Evolutionary conservation across 1,140 invertebrate genomes (phyloP).

Genomic region (Lanistes nyassanus): DNA sequence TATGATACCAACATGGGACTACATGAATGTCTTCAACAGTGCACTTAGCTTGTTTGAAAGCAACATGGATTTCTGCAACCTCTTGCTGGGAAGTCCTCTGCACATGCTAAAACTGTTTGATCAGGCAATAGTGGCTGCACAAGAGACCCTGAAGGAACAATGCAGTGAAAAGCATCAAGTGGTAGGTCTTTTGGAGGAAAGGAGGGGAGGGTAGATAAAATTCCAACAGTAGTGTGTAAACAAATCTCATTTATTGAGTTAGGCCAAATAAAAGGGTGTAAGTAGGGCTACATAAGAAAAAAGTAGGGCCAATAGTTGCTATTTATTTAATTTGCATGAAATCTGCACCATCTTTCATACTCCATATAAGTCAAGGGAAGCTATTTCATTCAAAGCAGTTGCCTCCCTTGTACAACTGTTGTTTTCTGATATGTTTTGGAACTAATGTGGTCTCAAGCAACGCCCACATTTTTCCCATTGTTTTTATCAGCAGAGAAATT

Average conservation of each 20-base stretch:
- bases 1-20: too few relatives aligned
- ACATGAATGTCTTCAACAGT: slow-evolving; percentile 67
- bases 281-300: neutral
- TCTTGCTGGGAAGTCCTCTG: slow-evolving; percentile 71
- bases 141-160: slow-evolving; percentile 59
- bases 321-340: slow-evolving; percentile 2
- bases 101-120: slow-evolving; percentile 74
- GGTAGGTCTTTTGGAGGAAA: slow-evolving; percentile 29
- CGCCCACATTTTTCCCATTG: too few relatives aligned
- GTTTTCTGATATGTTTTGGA: too few relatives aligned
- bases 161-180: slow-evolving; percentile 21
- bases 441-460: too few relatives aligned
- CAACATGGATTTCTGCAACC: slow-evolving; percentile 70
- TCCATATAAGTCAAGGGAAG: too few relatives aligned
- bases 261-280: neutral
- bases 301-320: neutral
- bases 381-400: too few relatives aligned
- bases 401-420: too few relatives aligned
- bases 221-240: neutral
- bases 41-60: slow-evolving; percentile 75
- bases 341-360: too few relatives aligned
- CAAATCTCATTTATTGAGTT: too few relatives aligned
- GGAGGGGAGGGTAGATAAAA: neutral
- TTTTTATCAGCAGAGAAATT: too few relatives aligned
- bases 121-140: slow-evolving; percentile 71